Base-by-base conservation (phyloP, 2,888 invertebrate species). In the Ochlodes sylvanus region DNA sequence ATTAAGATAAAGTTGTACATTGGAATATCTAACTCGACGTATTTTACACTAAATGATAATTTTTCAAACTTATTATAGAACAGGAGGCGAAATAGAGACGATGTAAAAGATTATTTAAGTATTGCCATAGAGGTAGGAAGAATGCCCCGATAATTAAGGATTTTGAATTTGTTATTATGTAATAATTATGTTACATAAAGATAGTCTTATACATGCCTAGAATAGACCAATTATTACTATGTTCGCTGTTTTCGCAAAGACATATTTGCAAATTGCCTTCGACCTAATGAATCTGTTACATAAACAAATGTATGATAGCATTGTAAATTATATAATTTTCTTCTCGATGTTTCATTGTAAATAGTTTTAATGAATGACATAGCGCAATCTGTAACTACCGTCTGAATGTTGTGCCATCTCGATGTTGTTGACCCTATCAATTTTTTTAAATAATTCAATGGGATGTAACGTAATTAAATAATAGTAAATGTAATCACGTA, bases 31-130 rank as follows among this genome's bases (percentile, higher is more conserved):
- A 70, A 73, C 65, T 75, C 73, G 71, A 73, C 77, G 74, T 77
- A 76, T 74, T 75, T 75, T 75, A 72, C 75, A 74, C 70, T 64
- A 72, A 70, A 74, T 64, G 62, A 71, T 70, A 74, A 71, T 76
- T 76, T 77, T 75, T 74, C 73, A 77, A 75, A 72, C 72, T 74
- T 76, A 75, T 72, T 73, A 73, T 76, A 76, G 72, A 73, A 74
- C 73, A 76, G 71, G 67, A 58, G 27, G 63, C 70, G 65, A 70
- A 73, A 71, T 76, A 76, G 76, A 68, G 70, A 76, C 71, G 67
- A 10, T 63, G 27, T 56, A 47, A 52, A n/a, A 55, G 27, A 27
- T 5, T 42, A 42, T 60, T 60, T 55, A 54, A 57, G 32, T 60
- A 61, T 61, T 55, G 55, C 55, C 61, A 67, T 61, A 61, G 42